phyloP scores from a whole-genome alignment of 2,888 invertebrate genomes.

The Pseudococcus jackbeardsleyi region DNA sequence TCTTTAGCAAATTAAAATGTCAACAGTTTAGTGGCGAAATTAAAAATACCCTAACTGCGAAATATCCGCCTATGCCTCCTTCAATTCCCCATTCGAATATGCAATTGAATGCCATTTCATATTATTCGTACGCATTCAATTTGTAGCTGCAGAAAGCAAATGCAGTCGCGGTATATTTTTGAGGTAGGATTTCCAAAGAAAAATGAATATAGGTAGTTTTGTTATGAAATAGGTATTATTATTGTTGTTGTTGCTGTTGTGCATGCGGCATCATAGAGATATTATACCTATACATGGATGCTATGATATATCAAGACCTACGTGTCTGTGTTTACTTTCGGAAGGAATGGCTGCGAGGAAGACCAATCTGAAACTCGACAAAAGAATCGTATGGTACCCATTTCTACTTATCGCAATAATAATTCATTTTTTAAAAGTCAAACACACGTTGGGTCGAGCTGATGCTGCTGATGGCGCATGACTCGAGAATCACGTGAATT shows the following conservation, averaged over 20 bases:
- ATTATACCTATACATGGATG: conserved; percentile 1
- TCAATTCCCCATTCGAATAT: background rate
- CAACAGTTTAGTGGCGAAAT: conserved; percentile 25
- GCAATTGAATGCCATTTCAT: background rate
- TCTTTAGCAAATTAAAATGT: conserved; percentile 55
- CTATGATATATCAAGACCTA: background rate
- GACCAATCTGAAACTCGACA: background rate
- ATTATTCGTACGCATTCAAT: background rate
- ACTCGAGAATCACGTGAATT: conserved; percentile 41
- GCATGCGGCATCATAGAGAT: background rate
- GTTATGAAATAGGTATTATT: background rate
- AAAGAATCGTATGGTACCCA: background rate
- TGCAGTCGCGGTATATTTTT: background rate
- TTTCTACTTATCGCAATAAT: conserved; percentile 1
- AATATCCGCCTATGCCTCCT: background rate
- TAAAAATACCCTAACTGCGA: conserved; percentile 34
- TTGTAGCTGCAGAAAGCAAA: background rate
- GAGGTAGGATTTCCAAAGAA: background rate
- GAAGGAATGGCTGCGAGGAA: background rate
- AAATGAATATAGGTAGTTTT: background rate
- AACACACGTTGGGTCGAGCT: background rate
- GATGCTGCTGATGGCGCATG: conserved; percentile 4
- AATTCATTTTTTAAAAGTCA: conserved; percentile 37
- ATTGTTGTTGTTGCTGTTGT: background rate
- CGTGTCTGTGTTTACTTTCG: conserved; percentile 1